Evolutionary conservation across 2,797 vertebrate genomes (phyloP), one percentile per base, ranked within the genome.

Genomic region (Anguilla pacifica): DNA sequence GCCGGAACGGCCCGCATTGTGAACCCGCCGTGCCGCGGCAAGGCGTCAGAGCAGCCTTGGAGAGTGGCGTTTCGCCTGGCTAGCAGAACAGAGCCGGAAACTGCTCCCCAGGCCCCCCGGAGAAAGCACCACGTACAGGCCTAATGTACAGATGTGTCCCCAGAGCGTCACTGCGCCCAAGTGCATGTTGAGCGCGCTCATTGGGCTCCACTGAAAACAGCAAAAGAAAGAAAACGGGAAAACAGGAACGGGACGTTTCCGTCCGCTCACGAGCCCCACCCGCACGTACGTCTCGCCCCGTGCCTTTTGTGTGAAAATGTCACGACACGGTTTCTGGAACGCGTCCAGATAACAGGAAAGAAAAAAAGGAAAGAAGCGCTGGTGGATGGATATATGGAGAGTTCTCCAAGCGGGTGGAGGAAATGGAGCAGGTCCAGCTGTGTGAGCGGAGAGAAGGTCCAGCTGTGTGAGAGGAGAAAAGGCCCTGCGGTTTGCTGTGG

Each of bases 131-230:
- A 46, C 5, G 43, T 46, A 46, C 83, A 43, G 85, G 77, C 86
- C 7, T 83, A 83, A 85, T 83, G 72, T 67, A 87, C 31, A 82
- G 13, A 82, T 31, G 11, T 25, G 35, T 86, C 49, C 31, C 64
- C 19, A 22, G 43, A 72, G 49, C 19, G 59, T 59, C 53, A 39
- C 46, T 77, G 19, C 11, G 83, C 88, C 51, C 31, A 57, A 74
- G 74, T 74, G 64, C 61, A 83, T 43, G 28, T 25, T 6, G 77
- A 55, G 49, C 35, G 19, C 49, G 25, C 25, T 84, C 59, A 13
- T 57, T 61, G 67, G 43, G 2, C 35, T 61, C 35, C 77, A 51
- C 79, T 86, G 67, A 89, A 90, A 88, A 90, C 64, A 90, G 89
- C 86, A 31, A 81, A 59, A 70, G 1, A 43, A 83, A 83, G 61